Percentiles rank a stretch among this genome's conserved stretches.
phyloP scores from a whole-genome alignment of 2,888 invertebrate species.

The Melanostoma mellinum region DNA sequence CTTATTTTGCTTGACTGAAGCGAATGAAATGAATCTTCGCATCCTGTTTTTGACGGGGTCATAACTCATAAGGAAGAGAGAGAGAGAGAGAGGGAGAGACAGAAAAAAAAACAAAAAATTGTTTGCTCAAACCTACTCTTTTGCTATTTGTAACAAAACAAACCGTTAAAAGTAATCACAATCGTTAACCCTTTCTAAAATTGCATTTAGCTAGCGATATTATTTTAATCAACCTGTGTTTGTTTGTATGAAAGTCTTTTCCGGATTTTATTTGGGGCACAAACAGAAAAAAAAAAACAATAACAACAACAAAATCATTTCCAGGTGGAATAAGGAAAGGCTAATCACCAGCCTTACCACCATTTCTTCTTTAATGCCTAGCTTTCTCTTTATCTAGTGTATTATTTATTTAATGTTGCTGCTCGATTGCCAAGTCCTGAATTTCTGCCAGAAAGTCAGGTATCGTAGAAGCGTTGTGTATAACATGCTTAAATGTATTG shows the following conservation, averaged over 20 bases:
- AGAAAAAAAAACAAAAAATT: too few species aligned
- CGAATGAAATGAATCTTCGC: slow-evolving; percentile 27
- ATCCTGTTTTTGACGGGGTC: background rate
- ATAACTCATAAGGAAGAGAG: background rate
- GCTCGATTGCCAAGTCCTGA: slow-evolving; percentile 69
- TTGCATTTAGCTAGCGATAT: slow-evolving; percentile 3
- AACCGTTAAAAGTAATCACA: slow-evolving; percentile 48
- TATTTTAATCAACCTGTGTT: background rate
- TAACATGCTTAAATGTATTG: slow-evolving; percentile 44
- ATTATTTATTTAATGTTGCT: slow-evolving; percentile 70
- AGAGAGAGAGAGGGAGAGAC: too few species aligned
- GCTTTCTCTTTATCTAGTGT: slow-evolving; percentile 64
- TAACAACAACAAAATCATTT: slow-evolving; percentile 16
- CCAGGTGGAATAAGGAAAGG: slow-evolving; percentile 35
- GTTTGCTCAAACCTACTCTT: too few species aligned
- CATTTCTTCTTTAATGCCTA: slow-evolving; percentile 44
- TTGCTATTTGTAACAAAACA: slow-evolving; percentile 26
- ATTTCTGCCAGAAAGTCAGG: slow-evolving; percentile 66
- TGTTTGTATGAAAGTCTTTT: slow-evolving; percentile 12
- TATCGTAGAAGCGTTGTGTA: slow-evolving; percentile 40
- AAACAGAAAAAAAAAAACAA: slow-evolving; percentile 19
- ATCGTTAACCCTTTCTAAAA: slow-evolving; percentile 34
- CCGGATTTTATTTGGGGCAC: slow-evolving; percentile 43
- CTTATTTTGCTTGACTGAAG: slow-evolving; percentile 49
- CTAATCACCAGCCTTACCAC: slow-evolving; percentile 56